A percentile compares a stretch with the other conserved stretches of the same genome.
Evolutionary conservation across 2,113 vertebrate genomes (phyloP).

Genomic region (Psephotus haematonotus): DNA sequence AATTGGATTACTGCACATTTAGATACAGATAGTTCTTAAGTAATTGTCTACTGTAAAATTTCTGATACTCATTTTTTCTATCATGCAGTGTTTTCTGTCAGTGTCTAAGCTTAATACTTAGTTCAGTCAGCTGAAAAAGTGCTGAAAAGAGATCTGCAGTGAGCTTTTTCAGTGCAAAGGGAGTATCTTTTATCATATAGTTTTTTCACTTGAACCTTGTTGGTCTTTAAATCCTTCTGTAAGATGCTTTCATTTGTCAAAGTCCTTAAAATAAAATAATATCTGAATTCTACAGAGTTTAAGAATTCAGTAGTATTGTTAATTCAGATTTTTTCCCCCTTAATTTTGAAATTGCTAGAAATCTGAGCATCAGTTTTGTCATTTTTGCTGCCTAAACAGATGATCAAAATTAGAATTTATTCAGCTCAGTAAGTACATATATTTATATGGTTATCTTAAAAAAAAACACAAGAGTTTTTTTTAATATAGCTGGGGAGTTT

Average conservation of each 20-base stretch:
- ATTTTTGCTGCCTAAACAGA: slow-evolving; percentile 1
- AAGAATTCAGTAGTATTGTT: slow-evolving; percentile 5
- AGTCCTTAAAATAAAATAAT: neutral
- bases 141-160: neutral
- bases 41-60: slow-evolving; percentile 82
- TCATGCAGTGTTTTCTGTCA: slow-evolving; percentile 52
- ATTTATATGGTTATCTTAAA: slow-evolving; percentile 1
- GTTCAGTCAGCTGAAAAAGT: slow-evolving; percentile 27
- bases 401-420: neutral
- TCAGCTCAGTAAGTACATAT: neutral
- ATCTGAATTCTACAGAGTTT: neutral
- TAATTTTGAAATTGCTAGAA: slow-evolving; percentile 8
- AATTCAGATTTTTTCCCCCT: neutral
- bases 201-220: neutral
- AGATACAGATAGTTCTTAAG: slow-evolving; percentile 85
- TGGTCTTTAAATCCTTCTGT: neutral
- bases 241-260: neutral
- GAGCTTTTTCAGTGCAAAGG: neutral
- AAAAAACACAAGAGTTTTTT: too few relatives aligned
- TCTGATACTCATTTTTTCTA: slow-evolving; percentile 56
- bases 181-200: neutral
- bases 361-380: neutral
- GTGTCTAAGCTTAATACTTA: slow-evolving; percentile 45
- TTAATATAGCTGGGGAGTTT: neutral
- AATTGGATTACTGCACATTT: slow-evolving; percentile 92